Evolutionary conservation across 2,888 invertebrate species (phyloP).

Genomic region (Amblyjoppa proteus): DNA sequence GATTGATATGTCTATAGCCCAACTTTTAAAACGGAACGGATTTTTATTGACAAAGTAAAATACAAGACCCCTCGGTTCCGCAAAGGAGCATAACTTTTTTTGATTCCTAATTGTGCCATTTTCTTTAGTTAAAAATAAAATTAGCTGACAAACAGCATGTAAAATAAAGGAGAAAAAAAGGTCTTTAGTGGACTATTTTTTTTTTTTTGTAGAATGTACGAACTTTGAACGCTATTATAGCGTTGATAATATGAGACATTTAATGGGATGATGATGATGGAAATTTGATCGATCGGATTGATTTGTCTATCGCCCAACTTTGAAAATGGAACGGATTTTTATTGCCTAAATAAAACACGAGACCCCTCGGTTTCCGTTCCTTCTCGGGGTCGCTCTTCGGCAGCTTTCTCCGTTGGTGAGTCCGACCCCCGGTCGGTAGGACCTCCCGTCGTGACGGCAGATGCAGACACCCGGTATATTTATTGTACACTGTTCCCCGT

Average conservation of each 20-base stretch:
- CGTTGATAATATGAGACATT: neutral
- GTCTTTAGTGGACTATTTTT: too few relatives aligned
- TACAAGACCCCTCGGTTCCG: too few relatives aligned
- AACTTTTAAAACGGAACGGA: too few relatives aligned
- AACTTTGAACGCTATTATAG: too few relatives aligned
- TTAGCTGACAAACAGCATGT: too few relatives aligned
- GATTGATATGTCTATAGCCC: too few relatives aligned
- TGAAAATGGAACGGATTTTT: constrained; percentile 5
- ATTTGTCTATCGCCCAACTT: neutral
- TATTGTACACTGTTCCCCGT: constrained; percentile 76
- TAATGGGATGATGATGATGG: neutral
- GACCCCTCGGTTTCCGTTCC: constrained; percentile 62
- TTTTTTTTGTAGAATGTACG: too few relatives aligned
- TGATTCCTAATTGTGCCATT: too few relatives aligned
- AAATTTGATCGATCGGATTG: neutral
- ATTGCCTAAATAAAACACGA: constrained; percentile 20
- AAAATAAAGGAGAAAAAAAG: neutral
- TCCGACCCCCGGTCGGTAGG: constrained; percentile 71
- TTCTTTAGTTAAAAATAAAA: too few relatives aligned
- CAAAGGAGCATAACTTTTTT: too few relatives aligned
- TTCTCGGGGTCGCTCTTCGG: constrained; percentile 55
- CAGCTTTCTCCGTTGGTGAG: constrained; percentile 41
- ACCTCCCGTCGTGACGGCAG: constrained; percentile 79
- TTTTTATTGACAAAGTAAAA: too few relatives aligned
- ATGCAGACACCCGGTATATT: constrained; percentile 80